Evolutionary conservation across 2,113 vertebrate species (phyloP), one percentile per base, ranked within the genome.

Genomic region (Mixornis gularis): DNA sequence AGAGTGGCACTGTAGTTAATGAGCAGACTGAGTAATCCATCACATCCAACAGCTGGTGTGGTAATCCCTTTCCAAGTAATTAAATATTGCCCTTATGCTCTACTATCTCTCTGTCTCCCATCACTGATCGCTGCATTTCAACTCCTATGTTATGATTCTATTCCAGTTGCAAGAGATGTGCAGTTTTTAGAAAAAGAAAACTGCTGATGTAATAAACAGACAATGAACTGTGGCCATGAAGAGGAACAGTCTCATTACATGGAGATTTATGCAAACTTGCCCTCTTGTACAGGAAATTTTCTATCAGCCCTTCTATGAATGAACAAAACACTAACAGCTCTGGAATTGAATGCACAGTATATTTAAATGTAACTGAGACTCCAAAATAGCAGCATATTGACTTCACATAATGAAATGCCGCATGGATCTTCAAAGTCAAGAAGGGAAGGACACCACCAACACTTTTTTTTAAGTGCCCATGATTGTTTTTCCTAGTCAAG

Each of bases 401-500:
- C 74, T 91, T 89, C 22, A 77, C 24, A 40, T 59, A 79, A 77
- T 65, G 72, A 85, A 91, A 87, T 1, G 7, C 19, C 17, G 70
- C 5, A 3, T 82, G 78, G 72, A 92, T 63, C 66, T 91, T 89
- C 80, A 90, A 79, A 95, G 81, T 32, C 21, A 79, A 79, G 30
- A 79, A 62, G 38, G 27, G 56, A 92, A 78, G n/a, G 29, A 62
- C 64, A 86, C 24, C 32, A 85, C 38, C 51, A 65, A 21, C 41
- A 10, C 29, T 32, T 30, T 49, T 70, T 79, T 77, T 63, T 0
- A 69, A 79, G 85, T 84, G 72, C 15, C 44, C 52, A 34, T 86
- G 60, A 73, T 34, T 95, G 64, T 77, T 94, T 89, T 91, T 85
- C 80, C 87, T 91, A 77, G 62, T 76, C 63, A 72, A 79, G 65